Percentiles rank a stretch among this genome's conserved stretches.
Evolutionary conservation across 2,888 invertebrate genomes (phyloP).

Genomic region (Synanthedon formicaeformis): DNA sequence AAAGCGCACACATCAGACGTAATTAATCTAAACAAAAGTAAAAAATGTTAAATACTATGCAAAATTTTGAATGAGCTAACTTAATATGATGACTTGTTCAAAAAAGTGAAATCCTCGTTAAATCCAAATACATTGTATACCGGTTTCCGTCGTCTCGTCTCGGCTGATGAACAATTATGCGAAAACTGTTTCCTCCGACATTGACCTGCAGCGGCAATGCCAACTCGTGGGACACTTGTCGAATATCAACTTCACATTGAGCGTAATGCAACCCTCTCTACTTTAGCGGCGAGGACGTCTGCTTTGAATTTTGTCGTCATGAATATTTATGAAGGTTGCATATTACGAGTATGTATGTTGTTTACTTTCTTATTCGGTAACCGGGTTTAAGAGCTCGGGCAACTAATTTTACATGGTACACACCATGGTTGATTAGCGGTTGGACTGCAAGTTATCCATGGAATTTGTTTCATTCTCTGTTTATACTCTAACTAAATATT

Average conservation of each 20-base stretch:
- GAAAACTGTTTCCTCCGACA: conserved; percentile 46
- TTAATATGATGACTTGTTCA: conserved; percentile 2
- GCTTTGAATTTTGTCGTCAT: conserved; percentile 9
- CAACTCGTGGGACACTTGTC: conserved; percentile 23
- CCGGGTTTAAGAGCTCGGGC: neutral
- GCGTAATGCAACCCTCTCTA: conserved; percentile 4
- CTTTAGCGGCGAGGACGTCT: conserved; percentile 33
- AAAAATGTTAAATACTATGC: too few species aligned
- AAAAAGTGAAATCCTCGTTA: conserved; percentile 22
- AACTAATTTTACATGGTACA: too few species aligned
- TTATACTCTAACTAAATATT: too few species aligned
- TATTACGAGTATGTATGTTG: conserved; percentile 7
- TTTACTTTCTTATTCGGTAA: conserved; percentile 8
- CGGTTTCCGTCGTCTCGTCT: conserved; percentile 23
- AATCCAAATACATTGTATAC: conserved; percentile 8
- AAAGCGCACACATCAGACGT: too few species aligned
- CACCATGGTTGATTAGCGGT: too few species aligned
- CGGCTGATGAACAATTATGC: conserved; percentile 26
- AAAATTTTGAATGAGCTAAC: too few species aligned
- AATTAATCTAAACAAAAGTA: too few species aligned
- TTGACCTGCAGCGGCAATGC: conserved; percentile 54
- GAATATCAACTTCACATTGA: conserved; percentile 8
- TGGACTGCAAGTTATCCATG: too few species aligned
- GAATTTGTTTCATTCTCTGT: too few species aligned
- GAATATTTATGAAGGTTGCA: conserved; percentile 26